A percentile compares a stretch with the other conserved stretches of the same genome.
Evolutionary conservation across 2,888 invertebrate species (phyloP).

Genomic region (Ptilodon capucinus): DNA sequence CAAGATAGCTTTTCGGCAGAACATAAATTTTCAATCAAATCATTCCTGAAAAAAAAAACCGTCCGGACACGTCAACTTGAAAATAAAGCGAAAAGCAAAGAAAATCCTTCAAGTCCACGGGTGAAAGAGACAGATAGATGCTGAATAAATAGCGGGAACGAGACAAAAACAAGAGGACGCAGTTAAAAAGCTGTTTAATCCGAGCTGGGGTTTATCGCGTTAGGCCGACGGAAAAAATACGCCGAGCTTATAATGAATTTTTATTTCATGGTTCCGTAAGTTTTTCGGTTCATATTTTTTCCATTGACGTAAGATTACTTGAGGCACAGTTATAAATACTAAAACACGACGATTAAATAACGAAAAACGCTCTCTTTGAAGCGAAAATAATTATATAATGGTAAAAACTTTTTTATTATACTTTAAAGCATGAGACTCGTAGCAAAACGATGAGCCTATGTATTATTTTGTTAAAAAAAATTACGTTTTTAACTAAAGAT

Average conservation of each 20-base stretch:
- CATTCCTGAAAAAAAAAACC: neutral
- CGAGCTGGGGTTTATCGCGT: slow-evolving; percentile 42
- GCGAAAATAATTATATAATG: too few species aligned
- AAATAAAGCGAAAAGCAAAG: slow-evolving; percentile 9
- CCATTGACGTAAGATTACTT: too few species aligned
- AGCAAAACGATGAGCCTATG: too few species aligned
- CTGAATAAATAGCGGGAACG: neutral
- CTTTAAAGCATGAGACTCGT: too few species aligned
- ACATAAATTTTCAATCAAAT: neutral
- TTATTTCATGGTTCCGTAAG: slow-evolving; percentile 16
- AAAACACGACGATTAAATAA: too few species aligned
- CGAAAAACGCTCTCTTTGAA: too few species aligned
- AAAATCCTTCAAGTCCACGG: slow-evolving; percentile 10
- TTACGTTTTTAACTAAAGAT: too few species aligned
- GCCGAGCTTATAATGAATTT: slow-evolving; percentile 17
- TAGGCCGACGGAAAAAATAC: slow-evolving; percentile 33
- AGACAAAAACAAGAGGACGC: slow-evolving; percentile 20
- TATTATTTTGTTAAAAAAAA: too few species aligned
- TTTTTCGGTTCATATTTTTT: neutral
- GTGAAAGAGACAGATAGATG: slow-evolving; percentile 11
- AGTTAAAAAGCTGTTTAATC: slow-evolving; percentile 40
- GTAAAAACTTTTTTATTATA: too few species aligned
- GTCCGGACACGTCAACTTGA: neutral
- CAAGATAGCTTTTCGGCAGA: neutral
- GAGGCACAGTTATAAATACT: too few species aligned